Evolutionary conservation across 2,113 vertebrate species (phyloP).

Genomic region (Oncorhynchus tshawytscha): DNA sequence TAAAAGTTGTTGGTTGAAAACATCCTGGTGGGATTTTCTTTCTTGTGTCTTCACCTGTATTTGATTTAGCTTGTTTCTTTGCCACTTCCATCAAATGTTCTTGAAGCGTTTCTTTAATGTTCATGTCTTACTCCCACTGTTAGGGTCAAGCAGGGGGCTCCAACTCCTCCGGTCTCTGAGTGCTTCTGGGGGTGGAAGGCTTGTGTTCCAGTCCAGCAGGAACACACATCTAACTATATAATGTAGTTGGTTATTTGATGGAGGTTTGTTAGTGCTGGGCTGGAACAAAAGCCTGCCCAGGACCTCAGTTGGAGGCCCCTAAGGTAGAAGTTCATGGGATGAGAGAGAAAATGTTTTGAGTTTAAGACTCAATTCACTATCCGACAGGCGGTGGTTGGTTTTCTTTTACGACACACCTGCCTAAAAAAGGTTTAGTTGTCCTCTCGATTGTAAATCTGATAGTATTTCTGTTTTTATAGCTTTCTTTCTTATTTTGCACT

Average conservation of each 20-base stretch:
- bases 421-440: conserved; percentile 89
- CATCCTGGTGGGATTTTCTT: conserved; percentile 35
- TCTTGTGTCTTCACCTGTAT: conserved; percentile 48
- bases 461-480: conserved; percentile 80
- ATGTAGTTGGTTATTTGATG: no score
- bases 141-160: not conserved
- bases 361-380: conserved; percentile 53
- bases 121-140: conserved; percentile 36
- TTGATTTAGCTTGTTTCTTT: conserved; percentile 40
- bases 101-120: conserved; percentile 39
- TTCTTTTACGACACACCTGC: conserved; percentile 59
- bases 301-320: not conserved
- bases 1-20: conserved; percentile 61
- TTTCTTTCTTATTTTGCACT: conserved; percentile 90
- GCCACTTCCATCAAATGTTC: conserved; percentile 41
- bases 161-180: no score
- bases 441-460: conserved; percentile 88
- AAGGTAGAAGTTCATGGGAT: conserved; percentile 39
- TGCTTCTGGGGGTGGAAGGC: no score
- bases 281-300: no score
- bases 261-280: no score
- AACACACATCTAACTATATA: no score
- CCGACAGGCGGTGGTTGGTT: conserved; percentile 61
- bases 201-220: no score
- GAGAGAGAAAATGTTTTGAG: conserved; percentile 50